Evolutionary conservation across 2,797 vertebrate species (phyloP).

Genomic region (Sciaenops ocellatus): DNA sequence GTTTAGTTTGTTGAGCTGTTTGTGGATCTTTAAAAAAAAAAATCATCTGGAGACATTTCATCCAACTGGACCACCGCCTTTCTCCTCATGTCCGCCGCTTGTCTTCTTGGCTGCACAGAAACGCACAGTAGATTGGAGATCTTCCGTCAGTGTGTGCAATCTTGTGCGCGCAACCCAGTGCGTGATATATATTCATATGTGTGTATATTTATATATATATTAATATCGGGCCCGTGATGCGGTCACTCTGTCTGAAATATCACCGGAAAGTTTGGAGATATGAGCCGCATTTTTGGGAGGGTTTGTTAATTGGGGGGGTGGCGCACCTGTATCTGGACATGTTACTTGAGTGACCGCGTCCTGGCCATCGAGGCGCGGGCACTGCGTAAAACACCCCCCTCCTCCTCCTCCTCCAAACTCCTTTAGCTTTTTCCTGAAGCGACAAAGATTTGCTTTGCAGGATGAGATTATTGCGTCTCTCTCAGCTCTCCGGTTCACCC

Average conservation of each 20-base stretch:
- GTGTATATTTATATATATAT: no score
- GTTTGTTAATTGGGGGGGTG: slow-evolving; percentile 30
- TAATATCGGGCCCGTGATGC: not conserved
- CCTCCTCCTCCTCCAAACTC: slow-evolving; percentile 11
- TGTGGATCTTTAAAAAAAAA: not conserved
- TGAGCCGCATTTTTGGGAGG: slow-evolving; percentile 9
- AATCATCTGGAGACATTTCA: not conserved
- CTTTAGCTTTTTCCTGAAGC: slow-evolving; percentile 6
- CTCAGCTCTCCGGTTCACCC: not conserved
- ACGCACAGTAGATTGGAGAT: slow-evolving; percentile 5
- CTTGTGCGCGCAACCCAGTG: not conserved
- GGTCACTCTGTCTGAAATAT: not conserved
- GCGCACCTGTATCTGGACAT: slow-evolving; percentile 37
- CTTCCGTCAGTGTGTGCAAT: slow-evolving; percentile 5
- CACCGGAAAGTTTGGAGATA: slow-evolving; percentile 53
- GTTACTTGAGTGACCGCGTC: slow-evolving; percentile 3
- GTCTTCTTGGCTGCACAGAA: not conserved
- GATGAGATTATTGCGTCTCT: not conserved
- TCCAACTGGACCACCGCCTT: slow-evolving; percentile 24
- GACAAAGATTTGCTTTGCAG: not conserved
- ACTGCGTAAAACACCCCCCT: slow-evolving; percentile 1
- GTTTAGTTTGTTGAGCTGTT: not conserved
- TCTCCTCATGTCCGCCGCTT: not conserved
- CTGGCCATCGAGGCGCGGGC: slow-evolving; percentile 45
- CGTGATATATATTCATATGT: not conserved